A percentile compares a stretch with the other conserved stretches of the same genome.
phyloP scores from a whole-genome alignment of 2,113 vertebrate genomes.

The Paralichthys olivaceus region DNA sequence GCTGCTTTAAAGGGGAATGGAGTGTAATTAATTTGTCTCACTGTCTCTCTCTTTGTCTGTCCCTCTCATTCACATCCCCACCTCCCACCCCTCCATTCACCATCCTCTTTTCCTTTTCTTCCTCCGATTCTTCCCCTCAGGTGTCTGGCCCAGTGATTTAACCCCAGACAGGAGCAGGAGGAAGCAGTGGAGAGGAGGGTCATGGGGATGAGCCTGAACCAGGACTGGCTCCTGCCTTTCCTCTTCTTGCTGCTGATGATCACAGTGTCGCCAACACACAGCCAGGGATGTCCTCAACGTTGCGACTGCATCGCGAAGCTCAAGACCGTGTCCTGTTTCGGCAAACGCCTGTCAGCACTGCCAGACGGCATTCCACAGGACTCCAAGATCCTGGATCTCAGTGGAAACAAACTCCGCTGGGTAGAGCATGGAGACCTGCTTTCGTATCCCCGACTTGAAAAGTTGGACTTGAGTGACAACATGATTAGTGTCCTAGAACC shows the following conservation, averaged over 20 bases:
- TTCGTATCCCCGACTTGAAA: conserved; percentile 87
- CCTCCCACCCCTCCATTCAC: background rate
- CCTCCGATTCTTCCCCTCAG: conserved; percentile 70
- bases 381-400: conserved; percentile 90
- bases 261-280: conserved; percentile 53
- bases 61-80: conserved; percentile 15
- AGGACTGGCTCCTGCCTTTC: conserved; percentile 82
- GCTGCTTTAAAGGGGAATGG: conserved; percentile 53
- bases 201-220: conserved; percentile 77
- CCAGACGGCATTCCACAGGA: conserved; percentile 92
- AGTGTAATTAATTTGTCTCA: conserved; percentile 63
- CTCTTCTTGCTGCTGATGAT: conserved; percentile 83
- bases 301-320: conserved; percentile 89
- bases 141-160: conserved; percentile 81
- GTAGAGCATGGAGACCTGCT: conserved; percentile 90
- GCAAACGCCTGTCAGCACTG: conserved; percentile 88
- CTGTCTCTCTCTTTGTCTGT: conserved; percentile 52
- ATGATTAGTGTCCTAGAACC: conserved; percentile 93
- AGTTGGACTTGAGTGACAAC: conserved; percentile 95
- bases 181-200: conserved; percentile 75
- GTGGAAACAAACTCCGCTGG: conserved; percentile 94
- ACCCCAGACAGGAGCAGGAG: conserved; percentile 57
- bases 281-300: conserved; percentile 88
- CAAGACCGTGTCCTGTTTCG: conserved; percentile 88
- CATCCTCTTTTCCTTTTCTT: background rate